Evolutionary conservation across 2,113 vertebrate species (phyloP), one percentile per base, ranked within the genome.

Genomic region (Dipodomys stephensi): DNA sequence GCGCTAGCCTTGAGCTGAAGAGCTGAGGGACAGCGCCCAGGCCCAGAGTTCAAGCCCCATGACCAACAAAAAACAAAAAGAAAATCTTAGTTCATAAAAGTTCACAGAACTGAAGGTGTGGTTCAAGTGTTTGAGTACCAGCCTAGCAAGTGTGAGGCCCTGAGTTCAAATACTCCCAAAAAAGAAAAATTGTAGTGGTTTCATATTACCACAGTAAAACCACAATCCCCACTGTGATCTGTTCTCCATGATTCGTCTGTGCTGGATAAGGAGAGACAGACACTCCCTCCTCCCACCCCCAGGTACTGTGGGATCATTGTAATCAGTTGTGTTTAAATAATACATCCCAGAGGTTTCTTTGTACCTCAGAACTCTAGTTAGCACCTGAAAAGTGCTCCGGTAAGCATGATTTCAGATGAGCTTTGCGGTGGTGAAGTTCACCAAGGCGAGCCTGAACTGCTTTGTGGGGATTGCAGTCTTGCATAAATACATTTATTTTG

Each of bases 391-490:
- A 0, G 64, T 53, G 28, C 32, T 64, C 19, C 27, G 22, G 22
- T 67, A 13, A 87, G 27, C 35, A 16, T 30, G 62, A 53, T 25
- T 3, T 22, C 28, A 35, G 71, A 3, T 2, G 3, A 23, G 7
- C 28, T 4, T 15, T 10, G 28, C 64, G 46, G 49, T 49, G 30
- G 15, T 68, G 2, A 46, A 5, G 18, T 27, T 62, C 1, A 0
- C 0, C 4, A 27, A 28, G 15, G 49, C 1, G 3, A 16, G 1
- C 4, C 22, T 16, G 18, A 46, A 2, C 44, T 73, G 30, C 57
- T 18, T 78, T 10, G 64, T 1, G 1, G 57, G 12, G 12, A 18
- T 22, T 44, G 0, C n/a, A 11, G 30, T 30, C 27, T 35, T n/a
- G n/a, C 22, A 9, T 30, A 53, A 30, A 28, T 3, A 1, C 76